phyloP scores from a whole-genome alignment of 35 echinoderm and acorn worm species.

The Ophioderma brevispina region DNA sequence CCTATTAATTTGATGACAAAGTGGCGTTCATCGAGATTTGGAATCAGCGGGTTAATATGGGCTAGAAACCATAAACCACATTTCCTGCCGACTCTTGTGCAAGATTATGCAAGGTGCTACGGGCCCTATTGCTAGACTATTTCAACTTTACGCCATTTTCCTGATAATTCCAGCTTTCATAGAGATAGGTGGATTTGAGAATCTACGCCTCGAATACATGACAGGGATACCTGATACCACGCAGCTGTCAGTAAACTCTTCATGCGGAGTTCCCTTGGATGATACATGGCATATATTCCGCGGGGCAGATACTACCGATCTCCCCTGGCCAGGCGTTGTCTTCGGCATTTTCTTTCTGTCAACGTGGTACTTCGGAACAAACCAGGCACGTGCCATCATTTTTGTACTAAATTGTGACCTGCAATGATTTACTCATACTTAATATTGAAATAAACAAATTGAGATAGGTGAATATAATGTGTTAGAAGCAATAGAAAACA shows the following conservation, averaged over 20 bases:
- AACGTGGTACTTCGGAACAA: slow-evolving; percentile 76
- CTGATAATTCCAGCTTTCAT: too few species aligned
- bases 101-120: too few species aligned
- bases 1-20: too few species aligned
- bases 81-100: too few species aligned
- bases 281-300: slow-evolving; percentile 49
- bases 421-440: not conserved
- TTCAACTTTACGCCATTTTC: too few species aligned
- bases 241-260: slow-evolving; percentile 9
- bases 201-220: slow-evolving; percentile 42
- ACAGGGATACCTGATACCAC: slow-evolving; percentile 51
- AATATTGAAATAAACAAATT: not conserved
- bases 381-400: slow-evolving; percentile 49
- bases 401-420: not conserved
- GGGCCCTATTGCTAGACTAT: too few species aligned
- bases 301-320: not conserved
- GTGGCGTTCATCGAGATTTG: too few species aligned
- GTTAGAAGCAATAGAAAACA: not conserved
- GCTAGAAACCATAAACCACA: too few species aligned
- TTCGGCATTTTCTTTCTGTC: slow-evolving; percentile 74
- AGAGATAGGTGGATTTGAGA: not conserved
- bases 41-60: too few species aligned
- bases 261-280: slow-evolving; percentile 29
- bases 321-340: slow-evolving; percentile 60
- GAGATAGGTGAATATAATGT: not conserved